Conservation (phyloP, 2,888 invertebrate genomes). For the Leucophenga maculata region DNA sequence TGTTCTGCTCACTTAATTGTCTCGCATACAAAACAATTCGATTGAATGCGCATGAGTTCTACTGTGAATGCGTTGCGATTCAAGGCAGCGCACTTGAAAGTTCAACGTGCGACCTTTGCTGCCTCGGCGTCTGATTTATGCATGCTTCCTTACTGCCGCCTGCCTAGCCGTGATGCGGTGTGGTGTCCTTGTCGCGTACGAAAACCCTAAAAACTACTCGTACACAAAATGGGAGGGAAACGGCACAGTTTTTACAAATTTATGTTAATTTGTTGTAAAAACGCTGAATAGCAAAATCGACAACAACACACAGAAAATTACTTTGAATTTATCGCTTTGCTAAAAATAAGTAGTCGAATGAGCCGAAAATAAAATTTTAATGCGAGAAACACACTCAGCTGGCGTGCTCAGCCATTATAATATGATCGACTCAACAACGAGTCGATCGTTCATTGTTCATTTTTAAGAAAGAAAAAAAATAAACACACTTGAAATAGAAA, state of each 20-base stretch:
- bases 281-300: background rate
- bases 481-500: too few species aligned
- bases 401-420: slow-evolving; percentile 1
- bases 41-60: too few species aligned
- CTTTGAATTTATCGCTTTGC: background rate
- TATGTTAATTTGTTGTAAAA: background rate
- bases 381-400: background rate
- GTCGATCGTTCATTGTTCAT: too few species aligned
- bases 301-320: background rate
- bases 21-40: too few species aligned
- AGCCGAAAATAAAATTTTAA: background rate
- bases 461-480: too few species aligned
- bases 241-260: background rate
- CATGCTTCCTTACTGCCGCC: slow-evolving; percentile 6
- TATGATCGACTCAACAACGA: too few species aligned
- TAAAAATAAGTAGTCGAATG: slow-evolving; percentile 12
- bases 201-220: background rate
- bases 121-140: background rate
- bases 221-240: background rate
- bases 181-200: slow-evolving; percentile 9
- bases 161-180: too few species aligned
- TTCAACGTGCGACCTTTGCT: slow-evolving; percentile 25
- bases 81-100: slow-evolving; percentile 14
- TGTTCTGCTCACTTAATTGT: too few species aligned
- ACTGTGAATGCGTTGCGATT: background rate